phyloP scores from a whole-genome alignment of 2,888 invertebrate species.

The Nematopogon swammerdamellus region DNA sequence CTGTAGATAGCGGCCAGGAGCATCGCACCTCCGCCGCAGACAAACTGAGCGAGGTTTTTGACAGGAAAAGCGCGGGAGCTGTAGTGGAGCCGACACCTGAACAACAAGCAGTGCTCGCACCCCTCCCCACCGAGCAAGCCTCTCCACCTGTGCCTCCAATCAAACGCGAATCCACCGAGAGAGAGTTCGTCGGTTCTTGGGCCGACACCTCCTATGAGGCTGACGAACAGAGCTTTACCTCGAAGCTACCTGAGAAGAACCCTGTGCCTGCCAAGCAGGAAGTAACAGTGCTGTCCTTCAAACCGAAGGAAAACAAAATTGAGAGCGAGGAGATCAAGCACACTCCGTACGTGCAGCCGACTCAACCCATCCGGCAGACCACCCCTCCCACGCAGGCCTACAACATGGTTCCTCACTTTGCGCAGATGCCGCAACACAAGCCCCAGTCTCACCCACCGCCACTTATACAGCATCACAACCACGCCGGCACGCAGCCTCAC shows the following conservation, averaged over 20 bases:
- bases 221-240: slow-evolving; percentile 1
- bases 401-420: slow-evolving; percentile 27
- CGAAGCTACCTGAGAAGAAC: slow-evolving; percentile 9
- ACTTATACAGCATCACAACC: slow-evolving; percentile 6
- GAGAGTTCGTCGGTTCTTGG: slow-evolving; percentile 43
- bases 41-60: slow-evolving; percentile 47
- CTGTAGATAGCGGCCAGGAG: slow-evolving; percentile 30
- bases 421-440: slow-evolving; percentile 34
- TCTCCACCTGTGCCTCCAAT: slow-evolving; percentile 28
- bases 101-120: slow-evolving; percentile 46
- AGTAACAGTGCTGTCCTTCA: slow-evolving; percentile 15
- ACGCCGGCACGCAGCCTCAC: too few species aligned
- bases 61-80: slow-evolving; percentile 39
- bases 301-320: slow-evolving; percentile 12
- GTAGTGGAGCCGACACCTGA: slow-evolving; percentile 32
- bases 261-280: slow-evolving; percentile 17
- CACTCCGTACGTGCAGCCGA: slow-evolving; percentile 3
- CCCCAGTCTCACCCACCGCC: slow-evolving; percentile 12
- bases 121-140: slow-evolving; percentile 28
- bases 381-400: slow-evolving; percentile 8
- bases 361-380: neutral
- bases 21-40: slow-evolving; percentile 44
- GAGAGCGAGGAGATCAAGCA: slow-evolving; percentile 14
- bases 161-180: slow-evolving; percentile 47
- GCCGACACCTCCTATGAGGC: slow-evolving; percentile 42